Conservation (phyloP, 2,888 invertebrate species). For the Gandaritis pyraliata region DNA sequence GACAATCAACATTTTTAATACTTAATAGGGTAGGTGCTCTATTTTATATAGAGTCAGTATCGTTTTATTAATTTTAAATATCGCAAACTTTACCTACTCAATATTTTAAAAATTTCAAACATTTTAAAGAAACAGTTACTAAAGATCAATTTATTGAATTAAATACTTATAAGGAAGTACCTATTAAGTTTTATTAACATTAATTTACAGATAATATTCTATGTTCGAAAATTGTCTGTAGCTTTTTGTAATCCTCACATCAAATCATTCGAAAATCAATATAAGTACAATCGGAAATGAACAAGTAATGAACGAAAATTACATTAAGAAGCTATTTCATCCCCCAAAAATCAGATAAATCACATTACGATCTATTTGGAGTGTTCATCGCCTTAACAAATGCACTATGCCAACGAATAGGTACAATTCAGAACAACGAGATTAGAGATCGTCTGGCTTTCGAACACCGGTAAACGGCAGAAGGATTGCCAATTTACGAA, state of each 20-base stretch:
- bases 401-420: slow-evolving; percentile 23
- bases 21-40: neutral
- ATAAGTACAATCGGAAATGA: slow-evolving; percentile 51
- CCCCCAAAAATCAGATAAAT: slow-evolving; percentile 57
- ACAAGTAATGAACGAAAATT: slow-evolving; percentile 45
- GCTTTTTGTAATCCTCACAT: no score
- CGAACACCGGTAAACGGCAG: slow-evolving; percentile 74
- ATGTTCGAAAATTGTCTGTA: no score
- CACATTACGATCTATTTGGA: slow-evolving; percentile 50
- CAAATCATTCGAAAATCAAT: slow-evolving; percentile 30
- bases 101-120: neutral
- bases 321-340: slow-evolving; percentile 50
- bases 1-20: slow-evolving; percentile 2
- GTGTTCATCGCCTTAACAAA: slow-evolving; percentile 15
- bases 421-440: slow-evolving; percentile 49
- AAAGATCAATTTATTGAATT: neutral
- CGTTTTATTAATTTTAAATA: neutral
- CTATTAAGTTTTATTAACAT: neutral
- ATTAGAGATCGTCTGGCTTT: slow-evolving; percentile 68
- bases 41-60: neutral
- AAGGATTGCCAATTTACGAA: slow-evolving; percentile 82
- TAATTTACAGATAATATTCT: neutral
- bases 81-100: no score
- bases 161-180: neutral
- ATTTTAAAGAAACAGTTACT: slow-evolving; percentile 1